Base-by-base conservation (phyloP, 92 coral and sea anemone genomes). In the Muricea muricata region DNA sequence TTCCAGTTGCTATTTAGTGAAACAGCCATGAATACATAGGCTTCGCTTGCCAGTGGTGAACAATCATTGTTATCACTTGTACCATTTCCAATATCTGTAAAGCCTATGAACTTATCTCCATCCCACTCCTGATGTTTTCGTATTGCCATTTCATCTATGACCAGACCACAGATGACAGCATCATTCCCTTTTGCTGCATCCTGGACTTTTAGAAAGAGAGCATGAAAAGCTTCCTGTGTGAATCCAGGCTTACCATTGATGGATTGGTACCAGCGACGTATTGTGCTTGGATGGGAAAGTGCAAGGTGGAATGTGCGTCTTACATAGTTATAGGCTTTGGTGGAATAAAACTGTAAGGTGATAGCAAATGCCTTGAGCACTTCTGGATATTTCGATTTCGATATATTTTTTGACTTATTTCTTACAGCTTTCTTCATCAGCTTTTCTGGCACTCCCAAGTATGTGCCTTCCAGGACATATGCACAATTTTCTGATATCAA, bases 91-190 rank as follows among this genome's bases (percentile, higher is more conserved):
- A n/a, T n/a, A n/a, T n/a, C n/a, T n/a, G n/a, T n/a, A n/a, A n/a
- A n/a, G n/a, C n/a, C n/a, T n/a, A n/a, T n/a, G n/a, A n/a, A n/a
- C n/a, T n/a, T n/a, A n/a, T n/a, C n/a, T n/a, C n/a, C n/a, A n/a
- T n/a, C n/a, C n/a, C n/a, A n/a, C n/a, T n/a, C n/a, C n/a, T n/a
- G n/a, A 65, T 80, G 85, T 52, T 80, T 80, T 2, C 85, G 85
- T 18, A 80, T 80, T 32, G 85, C 39, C 76, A 80, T 80, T 52
- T 80, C 85, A 30, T 80, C 85, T 0, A 80, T 32, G 60, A 80
- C 66, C 1, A 80, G 69, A 60, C 79, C 46, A 34, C 79, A 80
- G 9, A 80, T 42, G 30, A 80, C 54, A 33, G 34, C 28, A 21
- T 34, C 74, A 30, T 60, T 45, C 31, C 63, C 60, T 20, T 79